Percentiles rank a stretch among this genome's conserved stretches.
Conservation (phyloP, 2,888 invertebrate genomes). For the Icerya purchasi region DNA sequence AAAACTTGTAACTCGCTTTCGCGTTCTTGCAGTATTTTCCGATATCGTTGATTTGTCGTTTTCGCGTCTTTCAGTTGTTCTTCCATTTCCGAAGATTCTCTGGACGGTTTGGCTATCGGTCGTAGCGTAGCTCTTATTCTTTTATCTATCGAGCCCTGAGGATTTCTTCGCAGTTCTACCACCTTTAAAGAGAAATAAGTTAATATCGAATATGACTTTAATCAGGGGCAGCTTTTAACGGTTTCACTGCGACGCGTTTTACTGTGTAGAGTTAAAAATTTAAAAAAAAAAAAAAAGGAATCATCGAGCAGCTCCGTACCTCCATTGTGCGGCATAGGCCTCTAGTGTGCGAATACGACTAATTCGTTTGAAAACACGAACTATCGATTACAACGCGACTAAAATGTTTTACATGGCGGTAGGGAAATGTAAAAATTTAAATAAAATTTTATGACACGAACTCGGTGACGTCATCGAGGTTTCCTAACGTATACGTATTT, state of each 20-base stretch:
- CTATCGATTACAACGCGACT: too few species aligned
- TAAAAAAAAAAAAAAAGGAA: slow-evolving; percentile 11
- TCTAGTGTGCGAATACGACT: too few species aligned
- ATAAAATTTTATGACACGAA: too few species aligned
- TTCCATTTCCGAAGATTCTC: slow-evolving; percentile 66
- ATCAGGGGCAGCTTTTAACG: background rate
- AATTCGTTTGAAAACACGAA: too few species aligned
- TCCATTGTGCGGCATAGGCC: too few species aligned
- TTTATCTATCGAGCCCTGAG: slow-evolving; percentile 61
- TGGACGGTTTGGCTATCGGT: slow-evolving; percentile 56
- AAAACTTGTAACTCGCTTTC: slow-evolving; percentile 29
- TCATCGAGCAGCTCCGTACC: too few species aligned
- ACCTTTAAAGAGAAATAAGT: slow-evolving; percentile 35
- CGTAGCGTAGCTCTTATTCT: slow-evolving; percentile 68
- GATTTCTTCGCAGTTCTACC: slow-evolving; percentile 67
- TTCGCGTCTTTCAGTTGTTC: slow-evolving; percentile 62
- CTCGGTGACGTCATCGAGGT: too few species aligned
- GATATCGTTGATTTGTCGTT: slow-evolving; percentile 58
- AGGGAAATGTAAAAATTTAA: too few species aligned
- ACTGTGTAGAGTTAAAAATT: background rate
- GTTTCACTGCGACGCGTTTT: background rate
- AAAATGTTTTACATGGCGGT: too few species aligned
- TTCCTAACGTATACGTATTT: too few species aligned
- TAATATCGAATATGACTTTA: background rate
- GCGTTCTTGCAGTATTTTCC: slow-evolving; percentile 57